Percentiles rank a stretch among this genome's conserved stretches.
phyloP scores from a whole-genome alignment of 92 coral and sea anemone species.

The Palythoa caribaeorum region DNA sequence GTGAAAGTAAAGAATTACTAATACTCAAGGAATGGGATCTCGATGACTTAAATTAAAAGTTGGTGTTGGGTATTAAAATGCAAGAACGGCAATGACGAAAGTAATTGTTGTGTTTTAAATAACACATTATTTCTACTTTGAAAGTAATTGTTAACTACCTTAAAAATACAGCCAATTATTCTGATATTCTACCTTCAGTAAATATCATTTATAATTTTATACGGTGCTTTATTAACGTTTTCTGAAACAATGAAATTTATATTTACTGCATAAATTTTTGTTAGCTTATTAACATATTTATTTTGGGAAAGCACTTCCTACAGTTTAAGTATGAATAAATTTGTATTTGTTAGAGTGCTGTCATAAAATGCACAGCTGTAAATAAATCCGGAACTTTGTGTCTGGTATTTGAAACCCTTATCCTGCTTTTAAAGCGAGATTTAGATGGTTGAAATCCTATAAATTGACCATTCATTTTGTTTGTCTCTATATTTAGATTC shows the following conservation, averaged over 20 bases:
- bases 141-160: background rate
- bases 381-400: background rate
- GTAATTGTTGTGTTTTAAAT: background rate
- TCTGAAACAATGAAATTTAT: constrained; percentile 31
- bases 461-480: too few species aligned
- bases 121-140: background rate
- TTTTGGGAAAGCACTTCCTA: background rate
- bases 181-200: background rate
- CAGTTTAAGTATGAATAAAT: background rate
- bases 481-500: too few species aligned
- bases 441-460: too few species aligned
- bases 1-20: constrained; percentile 44
- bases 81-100: background rate
- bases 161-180: constrained; percentile 11
- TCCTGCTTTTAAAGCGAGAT: too few species aligned
- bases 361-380: background rate
- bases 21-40: constrained; percentile 13
- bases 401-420: background rate
- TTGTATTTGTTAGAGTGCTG: background rate
- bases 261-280: constrained; percentile 7
- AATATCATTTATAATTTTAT: constrained; percentile 2
- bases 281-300: background rate
- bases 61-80: background rate
- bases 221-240: background rate
- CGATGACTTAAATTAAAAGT: background rate